Percentiles rank a stretch among this genome's conserved stretches.
These are phyloP conservation scores for Conchocele bisecta DNA, from an alignment of 2,888 invertebrate genomes.

Conservation along the genomic window DNA sequence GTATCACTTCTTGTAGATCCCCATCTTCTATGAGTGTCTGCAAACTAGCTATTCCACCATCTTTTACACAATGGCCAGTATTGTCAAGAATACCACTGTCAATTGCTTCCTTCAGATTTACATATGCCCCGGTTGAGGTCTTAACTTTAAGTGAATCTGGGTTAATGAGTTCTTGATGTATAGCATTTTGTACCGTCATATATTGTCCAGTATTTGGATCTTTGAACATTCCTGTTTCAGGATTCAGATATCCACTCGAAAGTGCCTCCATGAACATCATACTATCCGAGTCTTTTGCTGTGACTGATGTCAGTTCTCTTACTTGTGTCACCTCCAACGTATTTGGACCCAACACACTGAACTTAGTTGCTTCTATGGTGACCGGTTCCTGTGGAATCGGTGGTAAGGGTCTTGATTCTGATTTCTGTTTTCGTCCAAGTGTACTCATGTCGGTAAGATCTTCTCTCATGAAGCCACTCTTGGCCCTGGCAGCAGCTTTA, in stretches of 20 bases:
- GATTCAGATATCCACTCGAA: constrained; percentile 88
- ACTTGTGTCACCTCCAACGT: constrained; percentile 69
- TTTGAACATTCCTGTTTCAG: constrained; percentile 89
- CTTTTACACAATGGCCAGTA: constrained; percentile 61
- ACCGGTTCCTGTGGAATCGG: constrained; percentile 29
- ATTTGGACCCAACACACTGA: constrained; percentile 56
- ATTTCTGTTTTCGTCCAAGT: constrained; percentile 16
- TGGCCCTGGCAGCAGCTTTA: constrained; percentile 18
- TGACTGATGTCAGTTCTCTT: constrained; percentile 56
- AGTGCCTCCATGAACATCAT: constrained; percentile 78
- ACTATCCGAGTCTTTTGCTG: constrained; percentile 61
- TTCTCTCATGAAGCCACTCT: constrained; percentile 1
- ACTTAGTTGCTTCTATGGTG: constrained; percentile 56
- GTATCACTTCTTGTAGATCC: constrained; percentile 64
- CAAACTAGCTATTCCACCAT: constrained; percentile 55
- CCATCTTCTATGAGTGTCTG: constrained; percentile 78
- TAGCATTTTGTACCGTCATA: constrained; percentile 91
- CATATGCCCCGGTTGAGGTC: constrained; percentile 51
- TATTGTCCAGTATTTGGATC: constrained; percentile 92
- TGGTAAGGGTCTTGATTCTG: neutral
- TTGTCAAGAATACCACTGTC: constrained; percentile 61
- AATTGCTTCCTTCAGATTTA: constrained; percentile 92
- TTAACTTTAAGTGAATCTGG: constrained; percentile 68
- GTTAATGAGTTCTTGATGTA: constrained; percentile 80
- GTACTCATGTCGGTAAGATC: constrained; percentile 46